Conservation (phyloP, 2,888 invertebrate species). For the Heliconius erato region DNA sequence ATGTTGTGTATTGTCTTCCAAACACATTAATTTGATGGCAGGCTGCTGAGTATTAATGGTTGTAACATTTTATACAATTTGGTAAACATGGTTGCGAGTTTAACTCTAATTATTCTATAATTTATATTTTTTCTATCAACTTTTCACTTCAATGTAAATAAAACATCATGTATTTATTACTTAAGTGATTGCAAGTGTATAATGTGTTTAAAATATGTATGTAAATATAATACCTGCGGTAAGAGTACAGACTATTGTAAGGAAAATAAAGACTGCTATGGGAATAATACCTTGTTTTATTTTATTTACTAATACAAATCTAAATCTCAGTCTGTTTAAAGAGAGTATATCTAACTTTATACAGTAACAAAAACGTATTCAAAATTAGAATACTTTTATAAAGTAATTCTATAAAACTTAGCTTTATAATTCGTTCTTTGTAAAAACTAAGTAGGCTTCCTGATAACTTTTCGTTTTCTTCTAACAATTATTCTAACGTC, state of each 20-base stretch:
- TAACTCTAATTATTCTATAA: not conserved
- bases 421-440: not conserved
- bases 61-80: not conserved
- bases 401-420: not conserved
- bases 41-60: not conserved
- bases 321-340: slow-evolving; percentile 37
- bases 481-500: slow-evolving; percentile 77
- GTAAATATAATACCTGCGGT: slow-evolving; percentile 60
- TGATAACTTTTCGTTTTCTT: slow-evolving; percentile 66
- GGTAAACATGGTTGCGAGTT: not conserved
- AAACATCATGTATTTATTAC: slow-evolving; percentile 30
- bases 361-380: not conserved
- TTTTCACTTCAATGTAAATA: slow-evolving; percentile 22
- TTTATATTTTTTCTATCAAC: not conserved
- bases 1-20: not conserved
- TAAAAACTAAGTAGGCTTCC: slow-evolving; percentile 54
- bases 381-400: not conserved
- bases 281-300: slow-evolving; percentile 64
- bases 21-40: not conserved
- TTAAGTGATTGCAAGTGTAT: slow-evolving; percentile 35
- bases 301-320: slow-evolving; percentile 49
- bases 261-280: slow-evolving; percentile 83
- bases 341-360: slow-evolving; percentile 17
- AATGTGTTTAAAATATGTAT: slow-evolving; percentile 44
- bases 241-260: slow-evolving; percentile 59